phyloP scores from a whole-genome alignment of 2,113 vertebrate genomes.

The Monopterus albus region DNA sequence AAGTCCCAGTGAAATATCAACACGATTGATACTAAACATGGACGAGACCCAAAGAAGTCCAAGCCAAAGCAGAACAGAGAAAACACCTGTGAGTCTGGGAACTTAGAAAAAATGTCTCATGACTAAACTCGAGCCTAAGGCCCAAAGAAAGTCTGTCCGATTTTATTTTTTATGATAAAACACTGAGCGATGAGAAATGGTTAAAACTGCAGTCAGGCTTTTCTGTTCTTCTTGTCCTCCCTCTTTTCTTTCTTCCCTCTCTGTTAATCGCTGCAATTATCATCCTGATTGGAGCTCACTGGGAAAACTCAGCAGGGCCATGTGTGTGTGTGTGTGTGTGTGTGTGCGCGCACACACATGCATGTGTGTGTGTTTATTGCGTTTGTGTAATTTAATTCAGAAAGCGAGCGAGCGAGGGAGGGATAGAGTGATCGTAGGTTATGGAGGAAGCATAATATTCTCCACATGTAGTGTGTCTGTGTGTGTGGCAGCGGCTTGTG shows the following conservation, averaged over 20 bases:
- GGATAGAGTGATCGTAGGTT: constrained; percentile 62
- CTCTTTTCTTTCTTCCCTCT: not conserved
- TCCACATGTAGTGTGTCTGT: constrained; percentile 9
- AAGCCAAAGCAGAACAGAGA: too few relatives aligned
- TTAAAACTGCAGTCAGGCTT: not conserved
- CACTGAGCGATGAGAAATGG: not conserved
- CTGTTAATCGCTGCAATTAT: constrained; percentile 59
- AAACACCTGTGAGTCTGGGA: too few relatives aligned
- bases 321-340: constrained; percentile 23
- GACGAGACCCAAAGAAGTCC: too few relatives aligned
- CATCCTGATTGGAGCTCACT: constrained; percentile 59
- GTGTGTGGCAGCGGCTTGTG: constrained; percentile 44
- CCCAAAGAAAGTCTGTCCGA: too few relatives aligned
- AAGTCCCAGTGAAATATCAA: too few relatives aligned
- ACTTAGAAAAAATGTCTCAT: too few relatives aligned
- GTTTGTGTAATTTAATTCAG: constrained; percentile 60
- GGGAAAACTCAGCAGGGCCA: constrained; percentile 51
- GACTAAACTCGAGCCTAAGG: too few relatives aligned
- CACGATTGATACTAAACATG: too few relatives aligned
- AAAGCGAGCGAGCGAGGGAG: constrained; percentile 44
- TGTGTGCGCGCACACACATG: constrained; percentile 17
- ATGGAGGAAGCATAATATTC: constrained; percentile 62
- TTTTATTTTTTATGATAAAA: not conserved
- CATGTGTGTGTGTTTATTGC: constrained; percentile 26
- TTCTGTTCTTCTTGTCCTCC: not conserved